phyloP scores from a whole-genome alignment of 2,113 vertebrate species.

The Pycnonotus jocosus region DNA sequence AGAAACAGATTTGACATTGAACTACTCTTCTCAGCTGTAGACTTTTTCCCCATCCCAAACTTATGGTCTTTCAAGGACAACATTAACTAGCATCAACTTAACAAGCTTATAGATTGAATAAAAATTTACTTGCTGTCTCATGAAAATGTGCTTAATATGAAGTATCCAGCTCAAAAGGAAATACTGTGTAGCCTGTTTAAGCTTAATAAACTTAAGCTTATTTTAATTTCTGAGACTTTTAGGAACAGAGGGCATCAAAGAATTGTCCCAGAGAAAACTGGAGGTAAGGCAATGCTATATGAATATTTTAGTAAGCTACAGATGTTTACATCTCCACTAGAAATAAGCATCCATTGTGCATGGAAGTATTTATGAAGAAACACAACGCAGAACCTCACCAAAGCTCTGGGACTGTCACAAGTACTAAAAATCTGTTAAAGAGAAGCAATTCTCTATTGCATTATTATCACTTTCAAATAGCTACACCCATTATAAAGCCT shows the following conservation, averaged over 20 bases:
- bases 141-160: neutral
- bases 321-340: neutral
- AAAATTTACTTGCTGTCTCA: neutral
- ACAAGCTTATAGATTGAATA: neutral
- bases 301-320: neutral
- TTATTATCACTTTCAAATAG: neutral
- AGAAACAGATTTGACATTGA: neutral
- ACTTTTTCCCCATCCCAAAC: rapidly evolving
- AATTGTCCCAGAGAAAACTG: neutral
- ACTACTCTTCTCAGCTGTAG: neutral
- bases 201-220: neutral
- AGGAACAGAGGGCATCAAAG: neutral
- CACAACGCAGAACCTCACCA: neutral
- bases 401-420: neutral
- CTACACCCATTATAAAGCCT: neutral
- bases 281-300: neutral
- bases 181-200: neutral
- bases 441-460: neutral
- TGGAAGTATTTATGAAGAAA: neutral
- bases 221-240: neutral
- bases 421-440: neutral
- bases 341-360: neutral
- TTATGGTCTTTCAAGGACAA: neutral
- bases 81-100: neutral
- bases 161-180: neutral